Evolutionary conservation across 1,140 invertebrate genomes (phyloP).

Genomic region (Monomorium pharaonis): DNA sequence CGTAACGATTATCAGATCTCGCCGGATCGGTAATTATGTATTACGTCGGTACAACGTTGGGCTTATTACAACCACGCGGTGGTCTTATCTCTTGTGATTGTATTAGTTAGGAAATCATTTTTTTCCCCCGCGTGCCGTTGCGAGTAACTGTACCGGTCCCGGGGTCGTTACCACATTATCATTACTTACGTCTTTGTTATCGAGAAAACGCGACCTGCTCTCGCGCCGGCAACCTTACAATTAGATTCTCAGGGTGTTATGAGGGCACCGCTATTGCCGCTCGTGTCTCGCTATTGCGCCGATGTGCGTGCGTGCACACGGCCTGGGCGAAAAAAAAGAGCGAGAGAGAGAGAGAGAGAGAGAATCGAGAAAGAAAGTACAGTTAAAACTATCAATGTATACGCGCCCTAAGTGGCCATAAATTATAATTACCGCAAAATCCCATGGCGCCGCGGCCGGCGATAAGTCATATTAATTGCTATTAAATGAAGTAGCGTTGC

Average conservation of each 20-base stretch:
- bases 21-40: constrained; percentile 54
- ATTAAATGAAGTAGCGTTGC: constrained; percentile 14
- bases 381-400: constrained; percentile 41
- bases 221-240: constrained; percentile 58
- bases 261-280: constrained; percentile 54
- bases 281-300: neutral
- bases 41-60: constrained; percentile 47
- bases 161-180: constrained; percentile 61
- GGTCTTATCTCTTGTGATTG: constrained; percentile 58
- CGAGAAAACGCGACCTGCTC: constrained; percentile 69
- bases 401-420: constrained; percentile 8
- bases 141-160: constrained; percentile 62
- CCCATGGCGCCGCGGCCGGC: neutral
- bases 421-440: constrained; percentile 41
- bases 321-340: constrained; percentile 1
- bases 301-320: constrained; percentile 5
- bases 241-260: constrained; percentile 71
- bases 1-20: constrained; percentile 57
- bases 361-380: constrained; percentile 48
- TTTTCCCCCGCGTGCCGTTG: neutral
- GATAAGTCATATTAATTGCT: constrained; percentile 35
- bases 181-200: constrained; percentile 71
- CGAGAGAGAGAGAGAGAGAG: constrained; percentile 21
- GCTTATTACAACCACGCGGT: constrained; percentile 22
- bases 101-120: constrained; percentile 67